phyloP scores from a whole-genome alignment of 2,888 invertebrate genomes.

The Hydrotaea cyrtoneurina region DNA sequence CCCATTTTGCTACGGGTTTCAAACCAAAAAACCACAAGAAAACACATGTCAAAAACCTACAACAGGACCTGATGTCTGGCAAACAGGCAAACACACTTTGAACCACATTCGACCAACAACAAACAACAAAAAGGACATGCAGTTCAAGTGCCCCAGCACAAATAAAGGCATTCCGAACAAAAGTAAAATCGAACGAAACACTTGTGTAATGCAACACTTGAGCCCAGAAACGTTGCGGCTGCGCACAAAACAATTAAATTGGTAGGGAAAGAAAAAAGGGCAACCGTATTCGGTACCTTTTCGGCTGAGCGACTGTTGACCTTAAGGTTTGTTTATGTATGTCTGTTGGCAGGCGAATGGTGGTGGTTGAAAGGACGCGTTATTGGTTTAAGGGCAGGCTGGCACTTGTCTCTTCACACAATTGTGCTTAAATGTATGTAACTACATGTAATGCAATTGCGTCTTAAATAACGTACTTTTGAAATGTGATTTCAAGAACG shows the following conservation, averaged over 20 bases:
- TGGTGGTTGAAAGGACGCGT: constrained; percentile 52
- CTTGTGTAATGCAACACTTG: constrained; percentile 70
- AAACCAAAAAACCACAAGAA: constrained; percentile 58
- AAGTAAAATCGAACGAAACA: constrained; percentile 52
- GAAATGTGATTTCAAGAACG: constrained; percentile 49
- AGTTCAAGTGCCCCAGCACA: constrained; percentile 52
- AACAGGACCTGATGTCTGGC: constrained; percentile 61
- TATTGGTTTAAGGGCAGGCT: constrained; percentile 31
- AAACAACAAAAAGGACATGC: constrained; percentile 51
- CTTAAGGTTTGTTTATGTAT: constrained; percentile 40
- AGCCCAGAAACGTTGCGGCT: constrained; percentile 68
- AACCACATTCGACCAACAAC: constrained; percentile 8
- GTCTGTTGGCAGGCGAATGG: constrained; percentile 4
- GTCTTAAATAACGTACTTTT: constrained; percentile 61
- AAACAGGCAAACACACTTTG: constrained; percentile 63
- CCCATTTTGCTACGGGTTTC: background rate
- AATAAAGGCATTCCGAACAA: background rate
- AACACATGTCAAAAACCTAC: constrained; percentile 65
- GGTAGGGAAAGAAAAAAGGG: constrained; percentile 26
- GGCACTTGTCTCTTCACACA: constrained; percentile 52
- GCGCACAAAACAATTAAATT: constrained; percentile 58
- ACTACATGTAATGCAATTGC: constrained; percentile 6
- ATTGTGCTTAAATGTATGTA: constrained; percentile 14
- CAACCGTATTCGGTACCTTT: constrained; percentile 17
- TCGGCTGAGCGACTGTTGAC: constrained; percentile 53